Evolutionary conservation across 1,140 invertebrate genomes (phyloP), one percentile per base, ranked within the genome.

Genomic region (Plectrocnemia conspersa): DNA sequence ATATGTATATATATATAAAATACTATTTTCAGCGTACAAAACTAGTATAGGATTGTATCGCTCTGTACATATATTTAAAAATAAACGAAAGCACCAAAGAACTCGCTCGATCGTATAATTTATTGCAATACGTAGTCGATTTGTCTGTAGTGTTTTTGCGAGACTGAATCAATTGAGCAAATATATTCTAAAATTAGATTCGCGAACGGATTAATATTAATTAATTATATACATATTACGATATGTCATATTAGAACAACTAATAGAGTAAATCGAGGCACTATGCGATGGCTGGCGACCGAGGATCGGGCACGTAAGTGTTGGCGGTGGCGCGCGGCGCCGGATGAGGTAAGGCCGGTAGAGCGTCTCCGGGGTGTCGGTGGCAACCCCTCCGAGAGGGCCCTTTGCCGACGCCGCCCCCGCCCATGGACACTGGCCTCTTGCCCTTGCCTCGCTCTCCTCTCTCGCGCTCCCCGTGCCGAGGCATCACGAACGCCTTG

Each of bases 401-500:
- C 7, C 36, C 49, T 33, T 52, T 52, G 9, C 47, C 24, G 6
- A 27, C 29, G 9, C 22, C 32, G 7, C 52, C 52, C 6, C 27
- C 33, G 7, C 40, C 33, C 2, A 40, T 23, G 13, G 42, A 35
- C 15, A 35, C 42, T 2, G 35, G 29, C 18, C 42, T 22, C 19
- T 44, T 42, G 9, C 23, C 24, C 15, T 18, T 44, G 19, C 35
- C 49, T 13, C 45, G 44, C n/a, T 32, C 25, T 9, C 25, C 46
- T 5, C 50, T 46, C 27, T 49, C 54, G 6, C 52, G 52, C 2
- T 41, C 46, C 15, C 59, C 59, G 40, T 54, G 80, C 67, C 84
- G 84, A 22, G 85, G 82, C 72, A 84, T 75, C 33, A 85, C 85
- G 64, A 86, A 88, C 10, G 87, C 86, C 69, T 90, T 89, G 3